Percentiles rank a stretch among this genome's conserved stretches.
These are phyloP conservation scores for Dynastes maya DNA, from an alignment of 2,888 invertebrate species.

Conservation along the genomic window DNA sequence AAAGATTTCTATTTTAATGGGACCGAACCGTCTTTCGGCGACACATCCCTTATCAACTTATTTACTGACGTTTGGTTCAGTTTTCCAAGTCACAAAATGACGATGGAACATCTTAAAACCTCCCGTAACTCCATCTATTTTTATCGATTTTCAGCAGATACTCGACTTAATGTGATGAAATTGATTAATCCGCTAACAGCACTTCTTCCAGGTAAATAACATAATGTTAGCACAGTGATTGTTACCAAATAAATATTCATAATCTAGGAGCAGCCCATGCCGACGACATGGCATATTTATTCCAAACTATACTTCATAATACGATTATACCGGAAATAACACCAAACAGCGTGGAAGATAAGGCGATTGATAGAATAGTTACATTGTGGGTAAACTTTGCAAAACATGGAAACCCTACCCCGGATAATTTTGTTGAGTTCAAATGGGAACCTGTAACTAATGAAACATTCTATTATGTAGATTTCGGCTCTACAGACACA, in stretches of 20 bases:
- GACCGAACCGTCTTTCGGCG: constrained; percentile 29
- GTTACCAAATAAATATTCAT: neutral
- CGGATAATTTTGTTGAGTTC: constrained; percentile 50
- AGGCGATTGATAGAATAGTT: constrained; percentile 56
- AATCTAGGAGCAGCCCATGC: constrained; percentile 45
- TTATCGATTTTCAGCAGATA: constrained; percentile 46
- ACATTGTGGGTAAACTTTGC: constrained; percentile 63
- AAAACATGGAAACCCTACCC: constrained; percentile 59
- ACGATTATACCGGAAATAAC: constrained; percentile 48
- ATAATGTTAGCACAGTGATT: too few relatives aligned
- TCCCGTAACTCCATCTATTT: constrained; percentile 39
- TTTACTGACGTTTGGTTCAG: constrained; percentile 45
- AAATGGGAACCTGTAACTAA: constrained; percentile 60
- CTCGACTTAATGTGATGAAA: constrained; percentile 42
- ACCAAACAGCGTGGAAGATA: constrained; percentile 56
- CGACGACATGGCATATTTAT: constrained; percentile 46
- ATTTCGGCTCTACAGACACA: constrained; percentile 61
- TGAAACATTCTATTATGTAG: constrained; percentile 59
- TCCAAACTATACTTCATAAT: constrained; percentile 16
- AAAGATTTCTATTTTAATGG: constrained; percentile 47
- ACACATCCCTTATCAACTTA: constrained; percentile 30
- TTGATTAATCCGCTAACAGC: neutral
- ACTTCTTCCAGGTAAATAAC: constrained; percentile 19
- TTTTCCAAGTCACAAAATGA: constrained; percentile 41
- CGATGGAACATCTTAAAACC: constrained; percentile 22